These are phyloP conservation scores for Andrena marginata DNA, from an alignment of 2,888 invertebrate species.

Conservation along the genomic window DNA sequence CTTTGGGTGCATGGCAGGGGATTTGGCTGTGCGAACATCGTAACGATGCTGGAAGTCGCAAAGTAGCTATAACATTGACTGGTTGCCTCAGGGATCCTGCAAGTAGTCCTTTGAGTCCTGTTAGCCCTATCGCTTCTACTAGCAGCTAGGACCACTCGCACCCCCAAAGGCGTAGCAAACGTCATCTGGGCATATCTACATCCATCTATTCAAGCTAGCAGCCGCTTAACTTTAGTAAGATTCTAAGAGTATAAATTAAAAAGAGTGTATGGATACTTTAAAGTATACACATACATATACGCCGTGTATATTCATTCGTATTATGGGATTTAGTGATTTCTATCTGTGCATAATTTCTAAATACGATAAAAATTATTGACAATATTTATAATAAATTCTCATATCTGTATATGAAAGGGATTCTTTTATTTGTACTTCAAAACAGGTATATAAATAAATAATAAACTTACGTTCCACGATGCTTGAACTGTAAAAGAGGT, in stretches of 20 bases:
- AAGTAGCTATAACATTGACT: slow-evolving; percentile 94
- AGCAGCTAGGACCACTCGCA: slow-evolving; percentile 95
- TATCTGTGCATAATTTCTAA: slow-evolving; percentile 19
- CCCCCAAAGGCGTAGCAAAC: slow-evolving; percentile 85
- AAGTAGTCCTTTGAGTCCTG: slow-evolving; percentile 94
- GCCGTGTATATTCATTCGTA: slow-evolving; percentile 15
- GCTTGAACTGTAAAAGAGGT: neutral
- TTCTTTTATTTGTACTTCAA: slow-evolving; percentile 39
- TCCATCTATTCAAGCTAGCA: slow-evolving; percentile 84
- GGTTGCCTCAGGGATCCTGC: slow-evolving; percentile 95
- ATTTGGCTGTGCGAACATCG: slow-evolving; percentile 99
- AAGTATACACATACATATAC: slow-evolving; percentile 31
- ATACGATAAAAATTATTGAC: slow-evolving; percentile 23
- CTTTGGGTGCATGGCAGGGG: slow-evolving; percentile 98
- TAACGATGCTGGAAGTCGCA: slow-evolving; percentile 97
- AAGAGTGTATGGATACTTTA: slow-evolving; percentile 74
- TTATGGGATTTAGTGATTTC: slow-evolving; percentile 16
- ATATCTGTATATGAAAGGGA: neutral
- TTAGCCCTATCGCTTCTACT: slow-evolving; percentile 94
- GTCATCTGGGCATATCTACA: slow-evolving; percentile 83
- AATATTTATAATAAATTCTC: slow-evolving; percentile 34
- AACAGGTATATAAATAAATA: slow-evolving; percentile 1
- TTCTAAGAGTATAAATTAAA: slow-evolving; percentile 79
- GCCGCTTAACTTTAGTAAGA: slow-evolving; percentile 81
- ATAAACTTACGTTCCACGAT: slow-evolving; percentile 20